Base-by-base conservation (phyloP, 2,113 vertebrate species). In the Pleuronectes platessa region DNA sequence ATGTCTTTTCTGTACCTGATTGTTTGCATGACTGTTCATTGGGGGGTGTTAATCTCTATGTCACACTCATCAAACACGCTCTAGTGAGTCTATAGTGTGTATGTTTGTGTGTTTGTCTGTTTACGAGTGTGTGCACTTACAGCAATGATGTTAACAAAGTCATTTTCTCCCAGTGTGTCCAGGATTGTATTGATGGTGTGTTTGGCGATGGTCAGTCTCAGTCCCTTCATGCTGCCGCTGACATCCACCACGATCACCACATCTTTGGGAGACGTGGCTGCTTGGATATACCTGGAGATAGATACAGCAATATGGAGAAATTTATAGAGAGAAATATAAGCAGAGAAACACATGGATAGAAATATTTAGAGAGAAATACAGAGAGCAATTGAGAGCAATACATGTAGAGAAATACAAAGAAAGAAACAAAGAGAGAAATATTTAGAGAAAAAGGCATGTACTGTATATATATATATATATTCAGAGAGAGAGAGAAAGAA, bases 161-260 rank as follows among this genome's bases (percentile, higher is more conserved):
- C 97, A 0, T 99, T 99, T 86, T 99, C 98, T n/a, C 98, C 97
- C 74, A 99, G 84, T 0, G 97, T 98, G 78, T 99, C 96, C 84
- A 99, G 60, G 81, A 99, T 97, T 56, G 98, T 98, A 76, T 94
- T 84, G 49, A 99, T 95, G 14, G 97, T 98, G 87, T 99, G 96
- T 83, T 98, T 99, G 91, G 97, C 98, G 13, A 99, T 99, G 15
- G 97, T 95, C 92, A 98, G 89, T 68, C 95, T 84, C 47, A 98
- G 92, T 10, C 97, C 98, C 88, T 99, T 99, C 98, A 99, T 99
- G 75, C 98, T 99, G 49, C 97, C 98, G 1, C 98, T 99, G 65
- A 97, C 92, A 1, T 99, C 98, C 81, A 99, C 94, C 13, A 98
- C 75, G 0, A 99, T 98, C 35, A 99, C 94, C 5, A 99, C 94